Conservation (phyloP, 2,888 invertebrate genomes). For the Sepioteuthis lessoniana region DNA sequence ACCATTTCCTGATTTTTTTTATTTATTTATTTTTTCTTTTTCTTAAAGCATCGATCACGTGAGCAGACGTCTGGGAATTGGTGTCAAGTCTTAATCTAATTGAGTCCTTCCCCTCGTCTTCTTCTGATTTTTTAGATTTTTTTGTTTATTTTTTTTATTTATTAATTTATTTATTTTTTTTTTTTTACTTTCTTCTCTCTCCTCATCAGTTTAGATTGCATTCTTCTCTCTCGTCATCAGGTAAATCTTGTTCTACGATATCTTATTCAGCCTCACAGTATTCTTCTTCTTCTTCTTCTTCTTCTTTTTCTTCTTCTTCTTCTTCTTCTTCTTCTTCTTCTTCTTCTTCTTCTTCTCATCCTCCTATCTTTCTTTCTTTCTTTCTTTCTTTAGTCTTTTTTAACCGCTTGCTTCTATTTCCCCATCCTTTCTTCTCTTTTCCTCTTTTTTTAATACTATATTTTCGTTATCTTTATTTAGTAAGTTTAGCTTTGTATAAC, state of each 20-base stretch:
- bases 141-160: too few relatives aligned
- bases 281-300: background rate
- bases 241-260: too few relatives aligned
- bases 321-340: background rate
- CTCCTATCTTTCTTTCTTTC: background rate
- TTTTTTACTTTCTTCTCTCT: background rate
- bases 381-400: background rate
- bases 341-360: background rate
- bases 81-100: constrained; percentile 1
- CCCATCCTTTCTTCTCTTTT: too few relatives aligned
- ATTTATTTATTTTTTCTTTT: background rate
- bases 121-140: too few relatives aligned
- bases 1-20: background rate
- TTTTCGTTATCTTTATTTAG: too few relatives aligned
- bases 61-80: background rate
- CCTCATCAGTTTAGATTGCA: too few relatives aligned
- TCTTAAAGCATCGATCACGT: background rate
- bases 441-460: too few relatives aligned
- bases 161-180: too few relatives aligned
- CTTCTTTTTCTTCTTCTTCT: background rate
- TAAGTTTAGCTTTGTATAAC: too few relatives aligned
- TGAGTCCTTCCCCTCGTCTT: background rate
- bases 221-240: too few relatives aligned
- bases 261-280: too few relatives aligned
- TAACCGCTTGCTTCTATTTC: too few relatives aligned